These are phyloP conservation scores for Microcebus ravelobensis DNA, from an alignment of 2,113 vertebrate species.

Conservation along the genomic window DNA sequence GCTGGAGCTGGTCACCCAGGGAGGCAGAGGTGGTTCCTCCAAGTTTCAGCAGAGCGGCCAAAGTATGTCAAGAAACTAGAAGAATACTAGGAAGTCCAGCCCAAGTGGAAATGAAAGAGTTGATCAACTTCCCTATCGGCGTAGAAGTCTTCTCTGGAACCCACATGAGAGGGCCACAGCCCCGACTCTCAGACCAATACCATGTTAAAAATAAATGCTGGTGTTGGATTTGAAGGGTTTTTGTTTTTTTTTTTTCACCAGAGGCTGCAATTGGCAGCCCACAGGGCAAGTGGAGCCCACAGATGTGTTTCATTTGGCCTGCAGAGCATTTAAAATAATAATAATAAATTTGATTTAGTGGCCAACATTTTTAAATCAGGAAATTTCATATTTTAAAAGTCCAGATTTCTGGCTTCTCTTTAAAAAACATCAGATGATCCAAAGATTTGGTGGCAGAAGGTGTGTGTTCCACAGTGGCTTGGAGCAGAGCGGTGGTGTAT, in stretches of 20 bases:
- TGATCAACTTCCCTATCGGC: background rate
- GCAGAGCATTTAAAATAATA: conserved; percentile 15
- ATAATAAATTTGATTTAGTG: conserved; percentile 18
- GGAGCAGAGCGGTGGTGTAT: background rate
- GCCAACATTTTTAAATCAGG: conserved; percentile 53
- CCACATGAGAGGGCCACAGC: rapidly evolving
- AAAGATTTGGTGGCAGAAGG: background rate
- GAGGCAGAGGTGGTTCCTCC: background rate
- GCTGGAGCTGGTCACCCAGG: background rate
- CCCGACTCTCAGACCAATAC: background rate
- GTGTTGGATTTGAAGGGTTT: background rate
- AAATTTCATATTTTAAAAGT: conserved; percentile 48
- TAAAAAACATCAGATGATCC: background rate
- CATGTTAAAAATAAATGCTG: conserved; percentile 6
- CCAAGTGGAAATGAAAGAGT: background rate
- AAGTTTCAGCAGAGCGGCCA: background rate
- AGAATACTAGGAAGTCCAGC: background rate
- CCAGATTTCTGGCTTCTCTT: conserved; percentile 32
- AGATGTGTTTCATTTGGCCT: conserved; percentile 45
- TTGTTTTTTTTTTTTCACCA: background rate
- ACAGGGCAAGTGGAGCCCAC: background rate
- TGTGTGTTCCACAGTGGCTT: background rate
- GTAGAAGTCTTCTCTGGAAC: background rate
- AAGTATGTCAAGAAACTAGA: background rate
- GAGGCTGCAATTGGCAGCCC: background rate